phyloP scores from a whole-genome alignment of 2,888 invertebrate genomes.

The Cremastobaeus sp. region DNA sequence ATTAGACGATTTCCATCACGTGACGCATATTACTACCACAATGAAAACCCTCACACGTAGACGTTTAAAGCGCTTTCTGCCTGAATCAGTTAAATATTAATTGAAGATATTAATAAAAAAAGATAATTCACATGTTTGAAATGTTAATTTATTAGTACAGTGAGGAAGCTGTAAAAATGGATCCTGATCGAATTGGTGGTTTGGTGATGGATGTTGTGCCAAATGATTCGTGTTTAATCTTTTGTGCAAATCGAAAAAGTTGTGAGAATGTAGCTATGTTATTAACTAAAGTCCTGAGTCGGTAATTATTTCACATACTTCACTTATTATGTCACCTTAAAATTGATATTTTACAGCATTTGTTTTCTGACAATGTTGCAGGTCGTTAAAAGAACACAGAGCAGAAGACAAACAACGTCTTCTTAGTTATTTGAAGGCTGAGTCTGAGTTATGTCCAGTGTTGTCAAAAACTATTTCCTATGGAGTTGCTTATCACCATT shows the following conservation, averaged over 20 bases:
- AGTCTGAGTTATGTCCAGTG: constrained; percentile 84
- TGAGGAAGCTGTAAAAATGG: constrained; percentile 80
- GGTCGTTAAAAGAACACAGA: constrained; percentile 81
- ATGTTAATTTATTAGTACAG: constrained; percentile 79
- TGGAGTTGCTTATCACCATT: constrained; percentile 97
- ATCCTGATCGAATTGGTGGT: constrained; percentile 89
- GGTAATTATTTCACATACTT: constrained; percentile 65
- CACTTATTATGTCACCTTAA: background rate
- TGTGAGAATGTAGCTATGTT: constrained; percentile 93
- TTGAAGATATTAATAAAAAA: too few relatives aligned
- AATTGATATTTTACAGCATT: background rate
- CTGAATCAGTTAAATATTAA: too few relatives aligned
- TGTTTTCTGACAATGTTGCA: constrained; percentile 64
- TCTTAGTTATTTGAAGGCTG: constrained; percentile 82
- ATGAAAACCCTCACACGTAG: too few relatives aligned
- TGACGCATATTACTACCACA: too few relatives aligned
- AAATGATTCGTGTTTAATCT: constrained; percentile 89
- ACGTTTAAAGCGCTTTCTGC: too few relatives aligned
- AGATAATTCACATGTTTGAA: background rate
- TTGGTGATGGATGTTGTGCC: constrained; percentile 90
- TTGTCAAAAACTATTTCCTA: constrained; percentile 84
- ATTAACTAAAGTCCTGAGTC: constrained; percentile 83
- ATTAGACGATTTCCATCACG: too few relatives aligned
- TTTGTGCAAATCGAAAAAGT: constrained; percentile 93
- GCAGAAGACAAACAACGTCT: constrained; percentile 82